Evolutionary conservation across 2,888 invertebrate species (phyloP).

Genomic region (Mamestra brassicae): DNA sequence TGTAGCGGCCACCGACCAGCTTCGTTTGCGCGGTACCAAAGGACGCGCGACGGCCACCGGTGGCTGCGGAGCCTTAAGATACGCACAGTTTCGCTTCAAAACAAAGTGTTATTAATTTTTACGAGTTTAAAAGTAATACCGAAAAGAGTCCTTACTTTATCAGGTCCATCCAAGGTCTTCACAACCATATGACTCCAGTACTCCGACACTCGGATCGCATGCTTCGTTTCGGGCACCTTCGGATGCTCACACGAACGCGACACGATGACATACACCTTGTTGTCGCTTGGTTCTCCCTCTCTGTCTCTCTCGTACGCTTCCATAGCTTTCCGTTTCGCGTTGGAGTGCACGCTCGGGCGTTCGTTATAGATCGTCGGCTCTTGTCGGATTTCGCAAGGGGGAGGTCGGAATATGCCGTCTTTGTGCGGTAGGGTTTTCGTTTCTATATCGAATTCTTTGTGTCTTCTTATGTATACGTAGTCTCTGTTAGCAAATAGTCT

Average conservation of each 20-base stretch:
- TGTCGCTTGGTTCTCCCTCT: constrained; percentile 28
- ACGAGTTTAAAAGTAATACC: too few relatives aligned
- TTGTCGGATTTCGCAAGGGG: not conserved
- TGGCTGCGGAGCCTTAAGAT: too few relatives aligned
- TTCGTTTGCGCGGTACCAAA: too few relatives aligned
- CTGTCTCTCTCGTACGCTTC: constrained; percentile 65
- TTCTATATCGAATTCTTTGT: constrained; percentile 80
- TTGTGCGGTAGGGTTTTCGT: constrained; percentile 55
- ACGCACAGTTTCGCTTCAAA: too few relatives aligned
- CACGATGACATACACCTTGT: constrained; percentile 84
- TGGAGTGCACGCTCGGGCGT: constrained; percentile 77
- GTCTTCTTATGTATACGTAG: constrained; percentile 95
- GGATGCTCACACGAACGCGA: constrained; percentile 94
- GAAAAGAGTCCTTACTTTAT: constrained; percentile 79
- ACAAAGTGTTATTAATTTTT: too few relatives aligned
- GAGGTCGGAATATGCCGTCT: constrained; percentile 59
- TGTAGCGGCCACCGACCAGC: too few relatives aligned
- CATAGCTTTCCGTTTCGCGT: constrained; percentile 79
- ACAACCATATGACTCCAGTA: constrained; percentile 97
- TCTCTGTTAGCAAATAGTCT: constrained; percentile 96
- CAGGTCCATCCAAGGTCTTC: constrained; percentile 91
- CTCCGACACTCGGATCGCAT: constrained; percentile 94
- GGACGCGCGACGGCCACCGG: too few relatives aligned
- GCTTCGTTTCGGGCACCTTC: constrained; percentile 92
- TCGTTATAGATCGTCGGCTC: constrained; percentile 52